These are phyloP conservation scores for Phylloscopus collybita DNA, from an alignment of 2,797 vertebrate species.

Conservation along the genomic window DNA sequence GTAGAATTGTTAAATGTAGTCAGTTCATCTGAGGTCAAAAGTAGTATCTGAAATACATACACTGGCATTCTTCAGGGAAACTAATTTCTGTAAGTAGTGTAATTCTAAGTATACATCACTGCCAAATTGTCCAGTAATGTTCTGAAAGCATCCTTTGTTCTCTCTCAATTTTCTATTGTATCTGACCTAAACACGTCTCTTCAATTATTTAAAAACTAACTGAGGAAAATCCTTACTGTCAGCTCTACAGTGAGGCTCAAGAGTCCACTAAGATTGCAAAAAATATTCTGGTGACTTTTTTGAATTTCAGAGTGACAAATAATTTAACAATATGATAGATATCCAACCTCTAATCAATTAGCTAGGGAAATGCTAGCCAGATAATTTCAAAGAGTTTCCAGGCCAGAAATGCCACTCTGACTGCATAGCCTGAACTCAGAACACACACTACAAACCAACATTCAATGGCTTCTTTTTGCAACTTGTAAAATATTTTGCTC, in stretches of 20 bases:
- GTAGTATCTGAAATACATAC: neutral
- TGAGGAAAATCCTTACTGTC: neutral
- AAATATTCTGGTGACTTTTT: neutral
- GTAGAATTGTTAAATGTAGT: neutral
- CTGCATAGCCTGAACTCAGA: neutral
- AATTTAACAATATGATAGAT: neutral
- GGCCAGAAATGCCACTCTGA: neutral
- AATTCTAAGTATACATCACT: neutral
- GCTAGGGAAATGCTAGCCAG: neutral
- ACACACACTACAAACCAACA: rapidly evolving
- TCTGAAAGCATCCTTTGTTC: neutral
- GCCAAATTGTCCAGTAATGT: neutral
- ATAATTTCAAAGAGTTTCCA: neutral
- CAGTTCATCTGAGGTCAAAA: neutral
- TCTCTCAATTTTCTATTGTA: neutral
- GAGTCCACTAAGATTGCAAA: neutral
- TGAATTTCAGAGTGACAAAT: neutral
- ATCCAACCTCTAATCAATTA: neutral
- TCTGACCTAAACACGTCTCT: neutral
- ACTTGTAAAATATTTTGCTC: neutral
- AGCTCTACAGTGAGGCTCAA: neutral
- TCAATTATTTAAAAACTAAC: neutral
- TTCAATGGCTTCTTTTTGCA: neutral
- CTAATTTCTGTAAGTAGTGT: neutral
- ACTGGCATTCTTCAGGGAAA: neutral